Evolutionary conservation across 2,888 invertebrate genomes (phyloP), one percentile per base, ranked within the genome.

Genomic region (Halictus ligatus): DNA sequence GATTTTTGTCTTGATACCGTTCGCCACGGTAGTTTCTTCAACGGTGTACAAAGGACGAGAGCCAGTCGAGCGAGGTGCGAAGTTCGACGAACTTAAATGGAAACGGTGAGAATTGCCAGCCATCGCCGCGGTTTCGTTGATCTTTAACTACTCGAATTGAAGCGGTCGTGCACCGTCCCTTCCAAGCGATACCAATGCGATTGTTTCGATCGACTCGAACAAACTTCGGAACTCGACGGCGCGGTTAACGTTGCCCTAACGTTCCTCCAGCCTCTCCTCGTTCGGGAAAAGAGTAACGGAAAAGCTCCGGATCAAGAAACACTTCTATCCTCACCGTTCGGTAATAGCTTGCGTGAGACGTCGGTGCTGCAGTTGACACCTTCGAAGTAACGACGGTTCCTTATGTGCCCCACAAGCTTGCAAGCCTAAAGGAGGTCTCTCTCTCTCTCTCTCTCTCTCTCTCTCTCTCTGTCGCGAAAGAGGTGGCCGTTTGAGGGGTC

Each of bases 311-410:
- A 69, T 35, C 40, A 12, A 69, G 69, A 64, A 64, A 29, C 69
- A 21, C 21, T 69, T 25, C 12, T 60, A 40, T 40, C 4, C 40
- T 40, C 40, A 18, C 40, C 7, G 35, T 21, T 21, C 4, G 12
- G 40, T 35, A 71, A 76, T 77, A 58, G 74, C 58, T 78, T n/a
- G 35, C 60, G 12, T 29, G 18, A 76, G 50, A 64, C 48, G 71
- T 46, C 29, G 50, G 73, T 85, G 86, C 92, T 93, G 93, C 91
- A 88, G 89, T 91, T 93, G 93, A 93, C 93, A 92, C 92, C 89
- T 90, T 80, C 83, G 77, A 71, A 73, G 86, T 83, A 84, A 84
- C 88, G 86, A 91, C 90, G 89, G 91, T 92, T 92, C 89, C 91
- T 93, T 92, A 90, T 85, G 78, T 83, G 69, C 79, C 29, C 48